Conservation (phyloP, 2,797 vertebrate genomes). For the Sparidentex hasta region DNA sequence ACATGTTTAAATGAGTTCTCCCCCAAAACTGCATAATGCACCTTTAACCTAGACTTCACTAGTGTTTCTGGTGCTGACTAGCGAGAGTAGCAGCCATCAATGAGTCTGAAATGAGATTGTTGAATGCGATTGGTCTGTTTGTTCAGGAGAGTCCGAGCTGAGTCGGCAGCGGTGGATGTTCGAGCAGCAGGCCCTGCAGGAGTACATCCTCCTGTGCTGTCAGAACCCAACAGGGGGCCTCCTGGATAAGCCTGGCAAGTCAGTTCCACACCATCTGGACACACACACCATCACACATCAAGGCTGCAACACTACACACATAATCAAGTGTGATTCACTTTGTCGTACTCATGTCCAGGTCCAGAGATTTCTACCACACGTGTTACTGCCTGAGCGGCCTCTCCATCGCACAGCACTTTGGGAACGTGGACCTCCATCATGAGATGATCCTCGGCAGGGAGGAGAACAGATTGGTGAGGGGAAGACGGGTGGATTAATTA, state of each 20-base stretch:
- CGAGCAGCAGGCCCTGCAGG: constrained; percentile 95
- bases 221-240: constrained; percentile 95
- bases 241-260: constrained; percentile 98
- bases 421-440: constrained; percentile 89
- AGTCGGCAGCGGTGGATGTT: constrained; percentile 96
- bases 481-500: neutral
- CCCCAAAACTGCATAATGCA: too few species aligned
- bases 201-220: constrained; percentile 97
- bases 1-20: too few species aligned
- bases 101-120: neutral
- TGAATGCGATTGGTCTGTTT: neutral
- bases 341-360: constrained; percentile 80
- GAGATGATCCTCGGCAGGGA: constrained; percentile 90
- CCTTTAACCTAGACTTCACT: too few species aligned
- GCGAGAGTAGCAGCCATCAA: too few species aligned
- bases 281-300: constrained; percentile 22
- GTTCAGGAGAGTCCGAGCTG: constrained; percentile 89
- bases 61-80: too few species aligned
- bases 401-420: constrained; percentile 96
- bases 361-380: constrained; percentile 98
- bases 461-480: constrained; percentile 93
- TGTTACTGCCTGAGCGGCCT: constrained; percentile 98
- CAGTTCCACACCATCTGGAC: constrained; percentile 81
- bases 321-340: neutral
- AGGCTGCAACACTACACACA: neutral